Evolutionary conservation across 2,888 invertebrate species (phyloP).

Genomic region (Ligdia adustata): DNA sequence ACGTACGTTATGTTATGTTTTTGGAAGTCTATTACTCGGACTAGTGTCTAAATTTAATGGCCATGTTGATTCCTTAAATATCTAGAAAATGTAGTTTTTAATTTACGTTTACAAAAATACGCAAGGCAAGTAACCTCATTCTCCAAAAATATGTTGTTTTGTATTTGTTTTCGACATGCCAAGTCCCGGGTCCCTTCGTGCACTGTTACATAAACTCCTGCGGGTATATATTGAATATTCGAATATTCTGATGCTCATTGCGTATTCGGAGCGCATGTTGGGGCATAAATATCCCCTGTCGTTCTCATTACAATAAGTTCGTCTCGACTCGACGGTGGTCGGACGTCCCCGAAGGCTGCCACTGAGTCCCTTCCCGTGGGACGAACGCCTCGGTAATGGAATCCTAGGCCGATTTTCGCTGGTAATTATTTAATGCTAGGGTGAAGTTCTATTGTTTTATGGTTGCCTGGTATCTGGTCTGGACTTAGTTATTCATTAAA

Average conservation of each 20-base stretch:
- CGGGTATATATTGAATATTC: slow-evolving; percentile 37
- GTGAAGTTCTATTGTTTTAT: slow-evolving; percentile 28
- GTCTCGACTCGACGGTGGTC: slow-evolving; percentile 39
- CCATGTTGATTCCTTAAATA: no score
- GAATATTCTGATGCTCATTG: slow-evolving; percentile 57
- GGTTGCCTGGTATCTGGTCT: slow-evolving; percentile 5
- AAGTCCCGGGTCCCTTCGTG: slow-evolving; percentile 8
- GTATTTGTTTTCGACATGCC: slow-evolving; percentile 20
- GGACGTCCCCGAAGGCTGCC: slow-evolving; percentile 63
- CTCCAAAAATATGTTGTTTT: slow-evolving; percentile 14
- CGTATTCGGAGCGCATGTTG: slow-evolving; percentile 73
- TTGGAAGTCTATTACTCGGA: no score
- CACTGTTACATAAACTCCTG: slow-evolving; percentile 27
- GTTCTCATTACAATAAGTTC: slow-evolving; percentile 79
- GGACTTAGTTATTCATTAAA: no score
- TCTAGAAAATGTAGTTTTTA: no score
- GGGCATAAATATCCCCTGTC: slow-evolving; percentile 81
- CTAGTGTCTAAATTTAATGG: no score
- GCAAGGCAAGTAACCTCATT: slow-evolving; percentile 2
- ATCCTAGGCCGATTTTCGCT: slow-evolving; percentile 62
- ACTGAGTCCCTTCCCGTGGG: slow-evolving; percentile 69
- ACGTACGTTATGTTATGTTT: no score
- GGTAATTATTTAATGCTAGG: slow-evolving; percentile 58
- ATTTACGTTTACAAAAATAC: no score
- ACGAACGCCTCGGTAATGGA: slow-evolving; percentile 74